Conservation (phyloP, 1,140 invertebrate genomes). For the Branchinecta lynchi region DNA sequence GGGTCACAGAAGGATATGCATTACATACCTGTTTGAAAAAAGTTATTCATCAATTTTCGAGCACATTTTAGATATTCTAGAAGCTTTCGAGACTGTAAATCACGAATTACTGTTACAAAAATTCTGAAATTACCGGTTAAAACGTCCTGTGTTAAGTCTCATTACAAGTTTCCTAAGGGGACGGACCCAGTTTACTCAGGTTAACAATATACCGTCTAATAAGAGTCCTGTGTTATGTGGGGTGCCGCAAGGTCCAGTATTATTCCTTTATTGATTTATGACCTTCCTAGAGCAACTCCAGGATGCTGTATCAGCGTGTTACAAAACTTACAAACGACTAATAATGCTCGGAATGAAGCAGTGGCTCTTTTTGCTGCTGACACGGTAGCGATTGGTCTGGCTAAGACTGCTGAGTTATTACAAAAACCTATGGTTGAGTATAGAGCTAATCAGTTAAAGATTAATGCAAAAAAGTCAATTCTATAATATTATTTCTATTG, state of each 20-base stretch:
- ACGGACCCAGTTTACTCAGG: background rate
- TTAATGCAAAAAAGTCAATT: constrained; percentile 1
- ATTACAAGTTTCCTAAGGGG: background rate
- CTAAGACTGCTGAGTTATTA: background rate
- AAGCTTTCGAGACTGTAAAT: constrained; percentile 1
- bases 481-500: too few relatives aligned
- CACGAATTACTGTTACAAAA: background rate
- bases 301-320: background rate
- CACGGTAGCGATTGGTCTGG: background rate
- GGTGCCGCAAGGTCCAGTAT: background rate
- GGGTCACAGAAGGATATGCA: too few relatives aligned
- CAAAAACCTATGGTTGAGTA: background rate
- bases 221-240: background rate
- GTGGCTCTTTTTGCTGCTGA: background rate
- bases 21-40: too few relatives aligned
- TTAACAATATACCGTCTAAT: background rate
- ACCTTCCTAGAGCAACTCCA: background rate
- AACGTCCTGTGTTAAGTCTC: background rate
- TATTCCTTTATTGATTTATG: background rate
- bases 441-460: background rate
- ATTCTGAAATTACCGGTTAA: background rate
- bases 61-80: background rate
- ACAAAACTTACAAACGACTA: too few relatives aligned
- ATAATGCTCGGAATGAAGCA: background rate
- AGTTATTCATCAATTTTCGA: too few relatives aligned